A percentile compares a stretch with the other conserved stretches of the same genome.
phyloP scores from a whole-genome alignment of 2,888 invertebrate genomes.

The Athripsodes cinereus region DNA sequence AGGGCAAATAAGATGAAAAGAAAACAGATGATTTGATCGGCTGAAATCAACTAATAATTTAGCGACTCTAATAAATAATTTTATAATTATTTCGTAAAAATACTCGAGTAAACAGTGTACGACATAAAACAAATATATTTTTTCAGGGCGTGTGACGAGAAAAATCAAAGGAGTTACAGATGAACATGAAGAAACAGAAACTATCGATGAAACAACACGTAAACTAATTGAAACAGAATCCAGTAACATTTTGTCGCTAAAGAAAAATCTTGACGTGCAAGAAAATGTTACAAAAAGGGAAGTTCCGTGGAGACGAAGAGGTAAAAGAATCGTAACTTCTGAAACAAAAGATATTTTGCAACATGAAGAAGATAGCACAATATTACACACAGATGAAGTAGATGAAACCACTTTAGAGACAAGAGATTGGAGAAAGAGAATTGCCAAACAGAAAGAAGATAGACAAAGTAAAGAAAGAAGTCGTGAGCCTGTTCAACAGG shows the following conservation, averaged over 20 bases:
- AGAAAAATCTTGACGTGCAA: constrained; percentile 7
- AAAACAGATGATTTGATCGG: too few relatives aligned
- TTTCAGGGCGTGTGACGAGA: constrained; percentile 19
- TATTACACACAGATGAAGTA: constrained; percentile 2
- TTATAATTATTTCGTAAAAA: too few relatives aligned
- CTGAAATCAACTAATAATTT: too few relatives aligned
- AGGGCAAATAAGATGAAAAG: too few relatives aligned
- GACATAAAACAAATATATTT: too few relatives aligned
- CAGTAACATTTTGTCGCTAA: constrained; percentile 21
- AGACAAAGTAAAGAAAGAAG: constrained; percentile 33
- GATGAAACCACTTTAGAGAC: constrained; percentile 12
- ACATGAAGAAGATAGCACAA: not conserved
- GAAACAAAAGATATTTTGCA: not conserved
- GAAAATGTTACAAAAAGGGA: constrained; percentile 9
- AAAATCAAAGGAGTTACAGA: constrained; percentile 16
- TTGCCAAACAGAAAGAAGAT: constrained; percentile 19
- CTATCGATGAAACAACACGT: not conserved
- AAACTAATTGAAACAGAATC: constrained; percentile 16
- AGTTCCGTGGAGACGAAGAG: constrained; percentile 23
- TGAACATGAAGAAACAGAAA: constrained; percentile 10
- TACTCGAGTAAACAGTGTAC: too few relatives aligned
- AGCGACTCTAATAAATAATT: too few relatives aligned
- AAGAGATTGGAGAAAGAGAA: constrained; percentile 27
- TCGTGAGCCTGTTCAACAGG: constrained; percentile 41
- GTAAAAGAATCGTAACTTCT: not conserved